phyloP scores from a whole-genome alignment of 2,888 invertebrate species.

The Drosophila aldrichi region DNA sequence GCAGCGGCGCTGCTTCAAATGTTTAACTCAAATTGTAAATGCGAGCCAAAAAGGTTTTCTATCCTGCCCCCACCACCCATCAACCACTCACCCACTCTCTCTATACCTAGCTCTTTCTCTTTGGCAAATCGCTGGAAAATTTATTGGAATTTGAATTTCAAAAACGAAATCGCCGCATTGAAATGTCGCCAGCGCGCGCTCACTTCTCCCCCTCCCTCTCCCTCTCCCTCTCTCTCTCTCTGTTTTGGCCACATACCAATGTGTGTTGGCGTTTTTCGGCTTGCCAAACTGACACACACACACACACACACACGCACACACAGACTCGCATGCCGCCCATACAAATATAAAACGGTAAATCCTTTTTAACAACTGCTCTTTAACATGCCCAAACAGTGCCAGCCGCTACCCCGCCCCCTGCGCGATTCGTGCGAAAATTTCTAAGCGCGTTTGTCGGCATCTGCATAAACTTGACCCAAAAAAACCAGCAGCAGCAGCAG shows the following conservation, averaged over 20 bases:
- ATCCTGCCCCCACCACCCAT: not conserved
- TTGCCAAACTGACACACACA: slow-evolving; percentile 15
- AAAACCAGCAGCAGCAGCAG: slow-evolving; percentile 22
- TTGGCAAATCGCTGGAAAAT: slow-evolving; percentile 77
- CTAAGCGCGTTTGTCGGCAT: slow-evolving; percentile 73
- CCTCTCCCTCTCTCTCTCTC: not conserved
- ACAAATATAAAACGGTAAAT: slow-evolving; percentile 76
- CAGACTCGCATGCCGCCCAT: slow-evolving; percentile 45
- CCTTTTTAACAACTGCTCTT: slow-evolving; percentile 81
- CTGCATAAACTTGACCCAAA: slow-evolving; percentile 81
- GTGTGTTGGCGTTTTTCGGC: slow-evolving; percentile 31
- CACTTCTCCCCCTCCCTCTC: not conserved
- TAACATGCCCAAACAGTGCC: slow-evolving; percentile 60
- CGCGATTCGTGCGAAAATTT: slow-evolving; percentile 65
- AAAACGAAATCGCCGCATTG: slow-evolving; percentile 73
- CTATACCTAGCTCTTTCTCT: slow-evolving; percentile 25
- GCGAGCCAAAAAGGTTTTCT: slow-evolving; percentile 9
- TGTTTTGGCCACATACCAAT: slow-evolving; percentile 67
- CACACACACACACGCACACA: slow-evolving; percentile 45
- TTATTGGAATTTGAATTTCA: slow-evolving; percentile 80
- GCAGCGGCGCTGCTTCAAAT: slow-evolving; percentile 16
- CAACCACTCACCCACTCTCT: not conserved
- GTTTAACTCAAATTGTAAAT: slow-evolving; percentile 17
- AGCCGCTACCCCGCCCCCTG: not conserved
- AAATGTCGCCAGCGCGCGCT: slow-evolving; percentile 40